A percentile compares a stretch with the other conserved stretches of the same genome.
Conservation (phyloP, 1,140 invertebrate species). For the Brachionus paranguensis region DNA sequence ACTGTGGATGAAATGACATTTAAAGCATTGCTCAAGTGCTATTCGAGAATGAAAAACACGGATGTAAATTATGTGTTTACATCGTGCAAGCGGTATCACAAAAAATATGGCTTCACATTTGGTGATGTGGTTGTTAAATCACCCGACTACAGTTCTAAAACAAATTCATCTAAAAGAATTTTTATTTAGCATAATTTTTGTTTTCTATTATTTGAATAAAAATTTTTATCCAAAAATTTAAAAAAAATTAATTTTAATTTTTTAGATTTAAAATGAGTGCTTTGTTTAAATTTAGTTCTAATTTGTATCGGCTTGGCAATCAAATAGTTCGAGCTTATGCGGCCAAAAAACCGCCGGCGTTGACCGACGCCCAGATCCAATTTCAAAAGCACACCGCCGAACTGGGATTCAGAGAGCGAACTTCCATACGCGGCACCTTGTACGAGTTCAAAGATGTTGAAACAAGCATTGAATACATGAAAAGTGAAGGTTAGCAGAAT, state of each 20-base stretch:
- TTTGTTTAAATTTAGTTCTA: not conserved
- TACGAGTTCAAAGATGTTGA: conserved; percentile 35
- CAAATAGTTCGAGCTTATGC: not conserved
- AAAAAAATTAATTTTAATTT: not conserved
- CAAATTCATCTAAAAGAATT: not conserved
- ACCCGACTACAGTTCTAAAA: not conserved
- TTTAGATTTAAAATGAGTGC: conserved; percentile 27
- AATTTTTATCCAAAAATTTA: not conserved
- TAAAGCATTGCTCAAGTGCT: not conserved
- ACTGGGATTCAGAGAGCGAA: conserved; percentile 9
- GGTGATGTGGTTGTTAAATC: conserved; percentile 8
- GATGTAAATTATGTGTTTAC: conserved; percentile 15
- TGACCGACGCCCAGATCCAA: conserved; percentile 29
- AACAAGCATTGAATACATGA: conserved; percentile 38
- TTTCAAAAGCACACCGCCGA: conserved; percentile 25
- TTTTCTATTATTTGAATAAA: not conserved
- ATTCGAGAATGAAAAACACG: not conserved
- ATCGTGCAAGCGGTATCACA: not conserved
- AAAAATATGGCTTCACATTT: conserved; percentile 18
- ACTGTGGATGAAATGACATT: conserved; percentile 19
- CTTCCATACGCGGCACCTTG: conserved; percentile 13
- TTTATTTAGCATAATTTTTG: not conserved
- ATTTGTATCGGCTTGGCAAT: not conserved
- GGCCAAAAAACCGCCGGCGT: not conserved
- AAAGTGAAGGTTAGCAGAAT: conserved; percentile 33